Conservation (phyloP, 2,888 invertebrate genomes). For the Ferdinandea cuprea region DNA sequence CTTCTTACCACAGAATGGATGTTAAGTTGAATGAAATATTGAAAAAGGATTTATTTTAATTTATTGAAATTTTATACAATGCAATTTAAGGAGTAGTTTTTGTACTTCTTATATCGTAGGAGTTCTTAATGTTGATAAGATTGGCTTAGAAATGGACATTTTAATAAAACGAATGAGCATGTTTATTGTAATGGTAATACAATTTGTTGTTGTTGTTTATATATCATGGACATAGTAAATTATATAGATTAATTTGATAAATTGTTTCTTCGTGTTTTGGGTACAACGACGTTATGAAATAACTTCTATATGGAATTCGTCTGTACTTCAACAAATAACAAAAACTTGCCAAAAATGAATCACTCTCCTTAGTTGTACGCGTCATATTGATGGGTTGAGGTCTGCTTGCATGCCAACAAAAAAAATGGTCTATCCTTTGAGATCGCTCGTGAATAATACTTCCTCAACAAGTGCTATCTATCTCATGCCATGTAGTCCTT, state of each 20-base stretch:
- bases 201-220: slow-evolving; percentile 11
- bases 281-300: too few species aligned
- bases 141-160: not conserved
- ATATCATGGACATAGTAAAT: not conserved
- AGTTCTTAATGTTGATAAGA: slow-evolving; percentile 22
- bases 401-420: slow-evolving; percentile 2
- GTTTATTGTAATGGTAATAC: slow-evolving; percentile 15
- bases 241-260: not conserved
- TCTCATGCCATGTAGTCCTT: slow-evolving; percentile 1
- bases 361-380: too few species aligned
- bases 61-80: slow-evolving; percentile 48
- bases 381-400: too few species aligned
- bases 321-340: too few species aligned
- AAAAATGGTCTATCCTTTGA: not conserved
- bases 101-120: not conserved
- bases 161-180: slow-evolving; percentile 35
- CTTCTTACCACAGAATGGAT: slow-evolving; percentile 1
- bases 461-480: slow-evolving; percentile 33
- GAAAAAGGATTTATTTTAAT: slow-evolving; percentile 30
- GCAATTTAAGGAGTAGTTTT: not conserved
- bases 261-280: too few species aligned
- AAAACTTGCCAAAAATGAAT: too few species aligned
- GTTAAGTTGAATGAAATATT: slow-evolving; percentile 26
- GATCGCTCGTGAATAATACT: not conserved
- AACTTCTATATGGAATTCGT: too few species aligned